Evolutionary conservation across 2,797 vertebrate species (phyloP).

Genomic region (Taenioides sp.): DNA sequence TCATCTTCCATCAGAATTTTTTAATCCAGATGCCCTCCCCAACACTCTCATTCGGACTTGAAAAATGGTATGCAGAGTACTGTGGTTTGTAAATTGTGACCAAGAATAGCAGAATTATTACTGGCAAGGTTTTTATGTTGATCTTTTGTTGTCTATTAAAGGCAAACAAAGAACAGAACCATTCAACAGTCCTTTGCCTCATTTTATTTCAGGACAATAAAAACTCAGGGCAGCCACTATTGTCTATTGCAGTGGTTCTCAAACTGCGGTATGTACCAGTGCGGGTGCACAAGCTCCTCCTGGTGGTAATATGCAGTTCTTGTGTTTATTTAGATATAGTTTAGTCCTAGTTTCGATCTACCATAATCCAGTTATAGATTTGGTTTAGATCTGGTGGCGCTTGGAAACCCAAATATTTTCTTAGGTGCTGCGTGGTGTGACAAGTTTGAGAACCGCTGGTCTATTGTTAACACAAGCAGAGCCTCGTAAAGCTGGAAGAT

Average conservation of each 20-base stretch:
- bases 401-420: background rate
- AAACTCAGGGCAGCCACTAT: background rate
- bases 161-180: no score
- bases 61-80: no score
- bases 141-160: no score
- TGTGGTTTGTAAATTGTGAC: no score
- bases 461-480: conserved; percentile 3
- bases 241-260: background rate
- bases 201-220: background rate
- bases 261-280: background rate
- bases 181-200: no score
- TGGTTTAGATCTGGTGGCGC: background rate
- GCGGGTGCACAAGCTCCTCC: background rate
- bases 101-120: background rate
- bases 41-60: no score
- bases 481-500: background rate
- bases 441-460: conserved; percentile 18
- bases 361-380: background rate
- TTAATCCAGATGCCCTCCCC: no score
- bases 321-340: background rate
- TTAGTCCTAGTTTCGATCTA: background rate
- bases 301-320: background rate
- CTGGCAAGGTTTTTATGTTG: no score
- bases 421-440: background rate
- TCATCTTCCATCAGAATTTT: no score